phyloP scores from a whole-genome alignment of 2,113 vertebrate genomes.

The Amphiprion ocellaris region DNA sequence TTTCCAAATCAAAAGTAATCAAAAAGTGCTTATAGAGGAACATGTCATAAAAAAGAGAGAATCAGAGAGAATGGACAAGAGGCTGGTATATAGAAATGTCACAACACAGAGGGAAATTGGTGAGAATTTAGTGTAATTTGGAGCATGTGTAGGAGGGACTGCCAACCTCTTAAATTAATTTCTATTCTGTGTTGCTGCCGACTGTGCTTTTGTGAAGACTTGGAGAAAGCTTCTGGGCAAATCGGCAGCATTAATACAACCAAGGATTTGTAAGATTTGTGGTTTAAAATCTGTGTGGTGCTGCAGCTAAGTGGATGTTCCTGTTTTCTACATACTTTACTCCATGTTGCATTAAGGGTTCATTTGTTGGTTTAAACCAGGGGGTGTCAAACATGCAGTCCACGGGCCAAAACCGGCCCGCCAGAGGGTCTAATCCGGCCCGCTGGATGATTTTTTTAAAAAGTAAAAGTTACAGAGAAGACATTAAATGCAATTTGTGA shows the following conservation, averaged over 20 bases:
- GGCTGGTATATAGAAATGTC: background rate
- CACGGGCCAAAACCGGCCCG: too few relatives aligned
- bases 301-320: background rate
- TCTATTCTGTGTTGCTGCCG: background rate
- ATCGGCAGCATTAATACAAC: background rate
- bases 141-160: too few relatives aligned
- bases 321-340: background rate
- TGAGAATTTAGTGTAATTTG: background rate
- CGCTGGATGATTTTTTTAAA: too few relatives aligned
- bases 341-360: too few relatives aligned
- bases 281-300: background rate
- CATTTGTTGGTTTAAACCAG: too few relatives aligned
- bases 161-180: background rate
- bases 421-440: too few relatives aligned
- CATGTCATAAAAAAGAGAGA: background rate
- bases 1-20: conserved; percentile 24
- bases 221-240: conserved; percentile 1
- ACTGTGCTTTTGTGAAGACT: conserved; percentile 24
- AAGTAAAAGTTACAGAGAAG: too few relatives aligned
- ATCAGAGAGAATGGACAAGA: background rate
- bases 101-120: background rate
- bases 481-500: too few relatives aligned
- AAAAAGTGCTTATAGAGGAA: background rate
- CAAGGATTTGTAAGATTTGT: background rate
- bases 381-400: too few relatives aligned